phyloP scores from a whole-genome alignment of 2,113 vertebrate genomes.

The Empidonax alnorum region DNA sequence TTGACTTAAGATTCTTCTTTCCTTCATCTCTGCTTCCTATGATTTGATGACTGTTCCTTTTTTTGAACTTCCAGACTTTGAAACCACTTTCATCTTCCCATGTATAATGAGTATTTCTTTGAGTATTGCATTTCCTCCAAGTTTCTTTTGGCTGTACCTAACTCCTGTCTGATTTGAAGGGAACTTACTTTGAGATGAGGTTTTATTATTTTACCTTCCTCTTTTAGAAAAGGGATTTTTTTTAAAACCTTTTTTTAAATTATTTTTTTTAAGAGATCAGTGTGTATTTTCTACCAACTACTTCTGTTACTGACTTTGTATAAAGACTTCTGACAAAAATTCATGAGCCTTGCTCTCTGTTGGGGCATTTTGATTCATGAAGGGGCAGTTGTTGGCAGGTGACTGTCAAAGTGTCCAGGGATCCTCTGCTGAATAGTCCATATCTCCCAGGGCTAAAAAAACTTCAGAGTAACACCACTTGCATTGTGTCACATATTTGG shows the following conservation, averaged over 20 bases:
- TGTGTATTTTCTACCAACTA: neutral
- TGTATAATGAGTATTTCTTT: neutral
- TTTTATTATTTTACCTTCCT: neutral
- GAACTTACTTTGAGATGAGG: neutral
- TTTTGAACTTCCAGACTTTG: neutral
- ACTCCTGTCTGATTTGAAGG: neutral
- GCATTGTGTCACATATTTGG: neutral
- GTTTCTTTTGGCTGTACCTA: neutral
- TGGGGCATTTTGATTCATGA: neutral
- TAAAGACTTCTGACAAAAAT: neutral
- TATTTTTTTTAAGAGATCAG: neutral
- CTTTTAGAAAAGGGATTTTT: neutral
- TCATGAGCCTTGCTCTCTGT: neutral
- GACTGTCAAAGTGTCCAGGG: neutral
- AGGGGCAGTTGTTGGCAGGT: neutral
- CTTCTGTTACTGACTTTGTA: neutral
- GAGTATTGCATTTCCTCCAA: neutral
- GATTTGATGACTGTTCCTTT: neutral
- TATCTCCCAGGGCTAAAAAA: neutral
- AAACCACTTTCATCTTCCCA: neutral
- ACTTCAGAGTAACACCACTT: accelerated
- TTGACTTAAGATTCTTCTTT: neutral
- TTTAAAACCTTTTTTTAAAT: neutral
- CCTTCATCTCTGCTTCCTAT: neutral
- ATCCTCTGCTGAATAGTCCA: neutral